Conservation (phyloP, 2,888 invertebrate genomes). For the Pyrrhopygopsis socrates region DNA sequence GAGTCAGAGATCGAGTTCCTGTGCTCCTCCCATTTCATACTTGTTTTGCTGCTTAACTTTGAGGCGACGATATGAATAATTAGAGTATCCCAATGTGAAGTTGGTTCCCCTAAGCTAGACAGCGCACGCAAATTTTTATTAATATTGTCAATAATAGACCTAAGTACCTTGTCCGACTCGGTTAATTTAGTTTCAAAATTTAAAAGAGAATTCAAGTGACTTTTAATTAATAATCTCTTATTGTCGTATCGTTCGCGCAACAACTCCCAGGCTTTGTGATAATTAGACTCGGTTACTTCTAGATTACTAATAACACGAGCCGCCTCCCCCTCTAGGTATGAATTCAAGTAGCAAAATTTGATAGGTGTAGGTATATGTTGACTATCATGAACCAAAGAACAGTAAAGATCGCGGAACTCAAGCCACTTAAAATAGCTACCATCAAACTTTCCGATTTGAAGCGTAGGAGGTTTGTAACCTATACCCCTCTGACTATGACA, state of each 20-base stretch:
- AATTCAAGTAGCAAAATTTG: constrained; percentile 23
- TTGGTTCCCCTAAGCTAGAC: neutral
- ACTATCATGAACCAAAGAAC: constrained; percentile 15
- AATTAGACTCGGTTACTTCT: constrained; percentile 5
- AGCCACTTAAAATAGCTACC: constrained; percentile 14
- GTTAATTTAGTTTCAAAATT: neutral
- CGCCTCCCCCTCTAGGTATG: constrained; percentile 20
- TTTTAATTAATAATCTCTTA: constrained; percentile 1
- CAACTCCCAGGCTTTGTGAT: constrained; percentile 7
- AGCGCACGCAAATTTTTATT: constrained; percentile 27
- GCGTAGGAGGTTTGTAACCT: constrained; percentile 11
- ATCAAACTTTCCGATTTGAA: constrained; percentile 18
- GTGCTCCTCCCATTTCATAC: constrained; percentile 21
- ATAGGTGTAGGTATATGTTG: constrained; percentile 20
- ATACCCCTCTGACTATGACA: constrained; percentile 8
- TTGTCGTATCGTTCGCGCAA: constrained; percentile 13
- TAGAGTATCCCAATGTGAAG: constrained; percentile 10
- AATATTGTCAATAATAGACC: constrained; percentile 24
- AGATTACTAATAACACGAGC: constrained; percentile 14
- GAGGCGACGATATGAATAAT: constrained; percentile 17
- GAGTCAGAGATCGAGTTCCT: neutral
- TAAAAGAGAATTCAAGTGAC: constrained; percentile 13
- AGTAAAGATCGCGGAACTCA: constrained; percentile 17
- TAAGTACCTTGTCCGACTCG: constrained; percentile 4
- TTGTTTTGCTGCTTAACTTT: neutral